Base-by-base conservation (phyloP, 2,113 vertebrate species). In the Pollimyrus isidori region DNA sequence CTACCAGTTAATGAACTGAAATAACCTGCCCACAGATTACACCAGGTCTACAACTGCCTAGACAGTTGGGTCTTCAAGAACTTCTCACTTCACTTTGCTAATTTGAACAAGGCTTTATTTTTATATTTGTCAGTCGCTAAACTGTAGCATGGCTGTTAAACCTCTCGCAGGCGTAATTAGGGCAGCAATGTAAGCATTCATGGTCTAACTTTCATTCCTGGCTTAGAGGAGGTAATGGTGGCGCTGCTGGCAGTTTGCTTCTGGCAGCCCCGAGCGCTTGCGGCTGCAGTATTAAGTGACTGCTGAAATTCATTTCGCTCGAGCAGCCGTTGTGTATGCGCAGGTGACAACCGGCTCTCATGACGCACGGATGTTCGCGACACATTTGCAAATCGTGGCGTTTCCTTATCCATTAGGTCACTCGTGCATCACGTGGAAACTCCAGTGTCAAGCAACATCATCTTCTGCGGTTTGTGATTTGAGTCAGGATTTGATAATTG, bases 61-160 rank as follows among this genome's bases (percentile, higher is more conserved):
- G 96, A 97, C 96, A 95, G 95, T 96, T 95, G 94, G 92, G 95
- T 95, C 95, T 96, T 95, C 96, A 95, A 96, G 95, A 93, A 95
- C 95, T 95, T 96, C 95, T 96, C 95, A 95, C 94, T 96, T 95
- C 95, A 95, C 96, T 93, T 96, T 96, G 96, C 96, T 96, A 96
- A 96, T 96, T 97, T 94, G 94, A 97, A 97, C 96, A 96, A 96
- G 96, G 96, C 95, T 96, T 96, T 96, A 96, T 96, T 97, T 96
- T 97, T 96, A 95, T 97, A 96, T 97, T 95, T 96, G 96, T 96
- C 96, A 96, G 96, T 94, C 94, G 95, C 95, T 95, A 95, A 94
- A 96, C 96, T 97, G 96, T 97, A 96, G 95, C 94, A 94, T 94
- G 95, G 96, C 96, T 97, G 96, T 97, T 97, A 96, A 96, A 95